Evolutionary conservation across 53 echinoderm and acorn worm genomes (phyloP).

Genomic region (Mesocentrotus franciscanus): DNA sequence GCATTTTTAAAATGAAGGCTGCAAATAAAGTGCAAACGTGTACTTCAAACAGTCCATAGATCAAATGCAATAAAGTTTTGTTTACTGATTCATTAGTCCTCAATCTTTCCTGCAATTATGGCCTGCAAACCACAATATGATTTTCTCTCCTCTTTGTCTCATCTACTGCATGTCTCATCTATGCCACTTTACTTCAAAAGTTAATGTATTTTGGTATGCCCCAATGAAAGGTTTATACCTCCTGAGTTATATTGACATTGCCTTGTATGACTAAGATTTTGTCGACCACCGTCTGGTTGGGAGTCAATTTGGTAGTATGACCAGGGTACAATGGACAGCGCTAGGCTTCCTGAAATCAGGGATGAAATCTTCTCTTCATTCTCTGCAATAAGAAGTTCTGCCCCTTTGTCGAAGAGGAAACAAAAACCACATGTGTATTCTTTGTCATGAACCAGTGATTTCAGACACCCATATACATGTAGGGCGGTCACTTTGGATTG

Average conservation of each 20-base stretch:
- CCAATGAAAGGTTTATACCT: too few relatives aligned
- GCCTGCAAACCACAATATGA: too few relatives aligned
- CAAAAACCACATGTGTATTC: neutral
- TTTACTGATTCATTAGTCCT: neutral
- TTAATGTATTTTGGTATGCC: too few relatives aligned
- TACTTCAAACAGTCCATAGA: neutral
- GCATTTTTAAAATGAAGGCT: neutral
- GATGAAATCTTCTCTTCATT: neutral
- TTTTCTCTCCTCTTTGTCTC: too few relatives aligned
- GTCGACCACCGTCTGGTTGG: neutral
- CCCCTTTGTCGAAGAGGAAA: neutral
- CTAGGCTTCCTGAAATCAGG: neutral
- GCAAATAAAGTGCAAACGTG: neutral
- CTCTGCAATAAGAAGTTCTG: neutral
- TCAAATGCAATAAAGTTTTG: neutral
- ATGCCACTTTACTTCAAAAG: too few relatives aligned
- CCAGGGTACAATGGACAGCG: neutral
- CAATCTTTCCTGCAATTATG: too few relatives aligned
- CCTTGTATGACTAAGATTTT: too few relatives aligned
- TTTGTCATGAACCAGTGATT: neutral
- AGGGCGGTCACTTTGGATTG: neutral
- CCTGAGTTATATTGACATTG: too few relatives aligned
- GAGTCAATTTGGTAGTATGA: neutral
- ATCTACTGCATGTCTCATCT: neutral
- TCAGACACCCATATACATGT: neutral